Evolutionary conservation across 2,888 invertebrate species (phyloP), one percentile per base, ranked within the genome.

Genomic region (Melanophora roralis): DNA sequence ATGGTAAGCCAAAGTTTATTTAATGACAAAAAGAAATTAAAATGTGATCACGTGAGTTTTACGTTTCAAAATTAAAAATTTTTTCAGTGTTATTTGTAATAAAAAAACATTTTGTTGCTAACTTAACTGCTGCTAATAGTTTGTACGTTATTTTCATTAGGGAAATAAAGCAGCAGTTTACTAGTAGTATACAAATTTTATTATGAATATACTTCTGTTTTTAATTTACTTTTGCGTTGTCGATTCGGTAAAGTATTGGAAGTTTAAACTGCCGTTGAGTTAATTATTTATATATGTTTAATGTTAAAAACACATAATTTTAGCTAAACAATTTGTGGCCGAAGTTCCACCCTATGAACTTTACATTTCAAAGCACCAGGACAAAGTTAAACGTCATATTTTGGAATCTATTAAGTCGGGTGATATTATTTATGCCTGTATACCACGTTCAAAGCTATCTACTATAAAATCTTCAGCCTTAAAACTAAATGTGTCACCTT

Each of bases 271-370:
- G n/a, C n/a, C n/a, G n/a, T n/a, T n/a, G n/a, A n/a, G n/a, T n/a
- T n/a, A n/a, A 45, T 4, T 27, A 43, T 16, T 45, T 11, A 34
- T n/a, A 40, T n/a, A 38, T 51, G 23, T 36, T 32, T 55, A 23
- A 5, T 51, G 7, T 27, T 7, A 49, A 27, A 51, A 11, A 9
- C 16, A 9, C 16, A 49, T 43, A 64, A 23, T 83, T 81, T 34
- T 76, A 84, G 84, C 79, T 14, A 73, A 65, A 38, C 72, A 77
- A 36, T 82, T 73, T 45, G 71, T 86, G 47, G 88, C 84, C 0
- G 79, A 83, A 3, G 94, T 96, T 92, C 97, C 97, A 79, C 96
- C 97, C 0, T 93, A 95, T 89, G 97, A 97, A 89, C 94, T 93
- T 65, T 97, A 95, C 88, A 92, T 96, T 84, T 83, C 83, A 32